Percentiles rank a stretch among this genome's conserved stretches.
Conservation (phyloP, 2,797 vertebrate genomes). For the Spheniscus humboldti region DNA sequence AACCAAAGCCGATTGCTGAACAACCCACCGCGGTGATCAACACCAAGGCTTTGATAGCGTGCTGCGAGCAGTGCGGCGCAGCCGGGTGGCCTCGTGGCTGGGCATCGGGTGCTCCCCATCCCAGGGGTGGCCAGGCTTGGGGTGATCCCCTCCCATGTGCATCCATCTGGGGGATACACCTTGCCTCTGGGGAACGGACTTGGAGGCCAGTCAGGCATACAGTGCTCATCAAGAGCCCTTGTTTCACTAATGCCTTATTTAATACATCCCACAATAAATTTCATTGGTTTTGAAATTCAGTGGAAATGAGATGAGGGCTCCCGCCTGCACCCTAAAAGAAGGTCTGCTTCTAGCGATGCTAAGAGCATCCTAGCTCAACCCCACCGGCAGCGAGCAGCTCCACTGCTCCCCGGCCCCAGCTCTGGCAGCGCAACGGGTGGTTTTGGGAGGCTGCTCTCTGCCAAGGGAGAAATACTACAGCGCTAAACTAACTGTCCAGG, state of each 20-base stretch:
- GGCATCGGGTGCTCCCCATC: neutral
- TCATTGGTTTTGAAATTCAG: rapidly evolving
- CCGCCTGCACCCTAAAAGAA: neutral
- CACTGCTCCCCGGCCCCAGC: rapidly evolving
- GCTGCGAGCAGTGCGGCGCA: rapidly evolving
- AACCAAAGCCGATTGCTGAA: neutral
- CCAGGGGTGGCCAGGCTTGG: neutral
- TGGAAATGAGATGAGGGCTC: rapidly evolving
- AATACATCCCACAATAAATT: rapidly evolving
- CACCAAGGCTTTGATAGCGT: neutral
- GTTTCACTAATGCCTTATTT: neutral
- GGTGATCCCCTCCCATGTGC: neutral
- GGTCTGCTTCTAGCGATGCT: neutral
- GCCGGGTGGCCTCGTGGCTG: neutral
- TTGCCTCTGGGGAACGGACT: neutral
- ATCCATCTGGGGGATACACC: rapidly evolving
- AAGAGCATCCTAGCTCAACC: neutral
- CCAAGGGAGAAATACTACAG: neutral
- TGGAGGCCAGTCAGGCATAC: rapidly evolving
- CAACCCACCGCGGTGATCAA: rapidly evolving
- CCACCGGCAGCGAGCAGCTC: neutral
- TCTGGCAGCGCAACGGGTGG: rapidly evolving
- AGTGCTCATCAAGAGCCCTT: rapidly evolving
- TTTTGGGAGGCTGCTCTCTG: neutral
- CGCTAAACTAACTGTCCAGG: neutral